Percentiles rank a stretch among this genome's conserved stretches.
phyloP scores from a whole-genome alignment of 1,140 invertebrate genomes.

The Wasmannia auropunctata region DNA sequence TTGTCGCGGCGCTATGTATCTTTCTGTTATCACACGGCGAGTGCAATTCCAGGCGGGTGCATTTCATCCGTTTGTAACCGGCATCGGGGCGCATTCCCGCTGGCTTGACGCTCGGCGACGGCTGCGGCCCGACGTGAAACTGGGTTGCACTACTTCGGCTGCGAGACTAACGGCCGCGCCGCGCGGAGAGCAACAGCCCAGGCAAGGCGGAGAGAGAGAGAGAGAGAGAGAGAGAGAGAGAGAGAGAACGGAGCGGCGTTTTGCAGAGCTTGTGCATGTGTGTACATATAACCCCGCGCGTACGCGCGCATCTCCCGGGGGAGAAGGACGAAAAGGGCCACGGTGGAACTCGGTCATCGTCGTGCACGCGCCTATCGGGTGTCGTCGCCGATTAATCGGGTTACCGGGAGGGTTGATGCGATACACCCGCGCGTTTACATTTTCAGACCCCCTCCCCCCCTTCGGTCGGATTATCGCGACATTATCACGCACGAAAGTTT shows the following conservation, averaged over 20 bases:
- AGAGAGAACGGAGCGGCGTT: no score
- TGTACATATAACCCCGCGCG: not conserved
- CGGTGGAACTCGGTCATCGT: conserved; percentile 68
- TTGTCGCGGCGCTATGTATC: not conserved
- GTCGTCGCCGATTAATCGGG: conserved; percentile 73
- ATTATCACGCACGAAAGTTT: conserved; percentile 8
- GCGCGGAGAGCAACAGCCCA: conserved; percentile 20
- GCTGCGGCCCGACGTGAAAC: conserved; percentile 77
- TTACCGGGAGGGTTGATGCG: conserved; percentile 61
- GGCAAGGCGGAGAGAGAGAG: not conserved
- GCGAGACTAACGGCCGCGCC: not conserved
- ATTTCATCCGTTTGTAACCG: conserved; percentile 23
- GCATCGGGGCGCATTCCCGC: conserved; percentile 3
- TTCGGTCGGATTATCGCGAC: conserved; percentile 51
- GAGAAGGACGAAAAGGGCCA: conserved; percentile 61
- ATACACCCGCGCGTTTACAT: conserved; percentile 17
- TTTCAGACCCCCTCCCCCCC: conserved; percentile 46
- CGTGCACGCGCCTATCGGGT: conserved; percentile 63
- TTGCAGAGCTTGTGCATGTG: not conserved
- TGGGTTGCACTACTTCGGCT: conserved; percentile 80
- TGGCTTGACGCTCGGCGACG: conserved; percentile 52
- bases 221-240: no score
- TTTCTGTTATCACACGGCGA: not conserved
- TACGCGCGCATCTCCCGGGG: conserved; percentile 32
- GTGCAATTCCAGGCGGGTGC: conserved; percentile 20